Evolutionary conservation across 2,113 vertebrate genomes (phyloP).

Genomic region (Peucedramus taeniatus): DNA sequence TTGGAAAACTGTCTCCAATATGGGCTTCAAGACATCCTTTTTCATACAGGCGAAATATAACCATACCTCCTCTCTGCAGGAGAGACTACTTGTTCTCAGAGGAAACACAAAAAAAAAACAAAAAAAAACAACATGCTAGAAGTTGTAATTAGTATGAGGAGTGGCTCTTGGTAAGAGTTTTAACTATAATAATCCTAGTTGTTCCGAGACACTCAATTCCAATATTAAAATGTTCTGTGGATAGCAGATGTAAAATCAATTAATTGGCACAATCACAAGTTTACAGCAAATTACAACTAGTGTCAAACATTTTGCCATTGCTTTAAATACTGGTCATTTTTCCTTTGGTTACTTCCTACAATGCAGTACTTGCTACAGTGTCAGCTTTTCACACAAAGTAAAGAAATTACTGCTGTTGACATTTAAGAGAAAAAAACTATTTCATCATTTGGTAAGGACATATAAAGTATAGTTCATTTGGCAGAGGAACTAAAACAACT

Average conservation of each 20-base stretch:
- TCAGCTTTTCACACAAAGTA: conserved; percentile 31
- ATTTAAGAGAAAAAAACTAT: not conserved
- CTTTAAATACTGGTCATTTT: conserved; percentile 59
- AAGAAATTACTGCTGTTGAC: conserved; percentile 2
- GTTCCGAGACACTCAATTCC: conserved; percentile 34
- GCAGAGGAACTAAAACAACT: conserved; percentile 55
- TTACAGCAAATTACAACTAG: conserved; percentile 38
- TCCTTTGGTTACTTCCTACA: conserved; percentile 65
- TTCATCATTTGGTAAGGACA: conserved; percentile 30
- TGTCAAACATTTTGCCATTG: not conserved
- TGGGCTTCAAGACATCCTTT: conserved; percentile 65
- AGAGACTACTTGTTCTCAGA: conserved; percentile 17
- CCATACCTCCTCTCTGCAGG: conserved; percentile 39
- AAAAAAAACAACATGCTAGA: not conserved
- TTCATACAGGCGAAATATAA: conserved; percentile 55
- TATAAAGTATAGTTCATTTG: conserved; percentile 29
- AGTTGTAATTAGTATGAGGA: conserved; percentile 12
- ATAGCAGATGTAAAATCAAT: conserved; percentile 37
- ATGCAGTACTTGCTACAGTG: not conserved
- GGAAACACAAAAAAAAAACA: not conserved
- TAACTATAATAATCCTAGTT: conserved; percentile 12
- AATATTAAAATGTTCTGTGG: conserved; percentile 1
- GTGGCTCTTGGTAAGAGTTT: conserved; percentile 14
- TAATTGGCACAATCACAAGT: conserved; percentile 65
- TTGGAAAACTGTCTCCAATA: conserved; percentile 69